phyloP scores from a whole-genome alignment of 1,140 invertebrate species.

The Amyelois transitella region DNA sequence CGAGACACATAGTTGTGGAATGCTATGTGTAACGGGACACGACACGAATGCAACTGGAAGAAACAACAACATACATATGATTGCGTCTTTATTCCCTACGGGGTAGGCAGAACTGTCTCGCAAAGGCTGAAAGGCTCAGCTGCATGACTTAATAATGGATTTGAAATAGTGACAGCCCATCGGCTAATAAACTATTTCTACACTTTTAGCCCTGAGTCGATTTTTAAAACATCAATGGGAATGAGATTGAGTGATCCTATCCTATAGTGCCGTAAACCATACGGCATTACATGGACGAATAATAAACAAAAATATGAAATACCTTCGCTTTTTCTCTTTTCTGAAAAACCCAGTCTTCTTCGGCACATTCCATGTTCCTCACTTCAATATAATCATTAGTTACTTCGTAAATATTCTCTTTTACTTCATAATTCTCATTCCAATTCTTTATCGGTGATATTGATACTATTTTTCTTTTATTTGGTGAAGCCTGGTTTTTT shows the following conservation, averaged over 20 bases:
- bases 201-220: too few species aligned
- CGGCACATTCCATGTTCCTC: conserved; percentile 41
- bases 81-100: too few species aligned
- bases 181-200: too few species aligned
- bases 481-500: background rate
- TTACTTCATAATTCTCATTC: conserved; percentile 12
- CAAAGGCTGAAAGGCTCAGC: too few species aligned
- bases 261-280: too few species aligned
- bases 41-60: conserved; percentile 69
- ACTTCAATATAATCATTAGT: conserved; percentile 38
- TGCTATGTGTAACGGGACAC: conserved; percentile 74
- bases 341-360: conserved; percentile 68
- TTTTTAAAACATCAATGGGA: too few species aligned
- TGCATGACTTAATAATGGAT: too few species aligned
- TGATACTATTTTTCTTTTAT: conserved; percentile 2
- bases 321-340: conserved; percentile 67
- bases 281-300: background rate
- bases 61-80: too few species aligned
- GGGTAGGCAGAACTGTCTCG: too few species aligned
- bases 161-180: too few species aligned
- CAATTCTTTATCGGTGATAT: conserved; percentile 14
- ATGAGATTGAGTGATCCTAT: too few species aligned
- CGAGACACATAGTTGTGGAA: conserved; percentile 75
- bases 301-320: conserved; percentile 6
- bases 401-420: conserved; percentile 29